Conservation (phyloP, 2,888 invertebrate species). For the Pachydiplax longipennis region DNA sequence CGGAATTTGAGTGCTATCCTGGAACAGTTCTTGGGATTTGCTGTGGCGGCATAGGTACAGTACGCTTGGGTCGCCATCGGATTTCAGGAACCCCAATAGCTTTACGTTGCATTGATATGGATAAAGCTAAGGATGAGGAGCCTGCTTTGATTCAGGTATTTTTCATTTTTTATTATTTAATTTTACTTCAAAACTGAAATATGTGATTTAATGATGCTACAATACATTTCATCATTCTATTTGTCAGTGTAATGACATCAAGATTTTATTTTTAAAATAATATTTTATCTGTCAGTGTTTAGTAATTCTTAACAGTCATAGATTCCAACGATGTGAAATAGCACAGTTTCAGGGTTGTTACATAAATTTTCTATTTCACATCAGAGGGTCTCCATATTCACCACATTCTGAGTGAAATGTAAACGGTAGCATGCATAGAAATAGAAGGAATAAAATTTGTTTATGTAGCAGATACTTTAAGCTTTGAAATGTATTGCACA, state of each 20-base stretch:
- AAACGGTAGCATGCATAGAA: too few species aligned
- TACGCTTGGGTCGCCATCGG: conserved; percentile 74
- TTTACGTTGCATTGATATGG: conserved; percentile 78
- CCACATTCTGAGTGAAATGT: too few species aligned
- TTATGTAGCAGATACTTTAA: too few species aligned
- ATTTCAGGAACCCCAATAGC: conserved; percentile 73
- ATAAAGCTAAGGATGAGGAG: conserved; percentile 70
- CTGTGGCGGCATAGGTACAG: conserved; percentile 73
- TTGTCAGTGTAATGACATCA: background rate
- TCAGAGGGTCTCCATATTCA: too few species aligned
- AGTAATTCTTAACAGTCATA: too few species aligned
- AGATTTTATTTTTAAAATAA: background rate
- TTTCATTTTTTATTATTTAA: background rate
- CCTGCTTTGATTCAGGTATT: conserved; percentile 61
- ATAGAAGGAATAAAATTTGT: background rate
- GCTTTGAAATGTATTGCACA: too few species aligned
- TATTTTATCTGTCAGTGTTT: too few species aligned
- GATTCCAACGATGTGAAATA: too few species aligned
- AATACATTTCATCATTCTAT: background rate
- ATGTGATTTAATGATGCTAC: background rate
- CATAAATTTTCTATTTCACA: too few species aligned
- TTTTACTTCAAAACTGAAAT: background rate
- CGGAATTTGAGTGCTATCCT: conserved; percentile 15
- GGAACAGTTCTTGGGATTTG: conserved; percentile 70
- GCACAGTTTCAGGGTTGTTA: too few species aligned